phyloP scores from a whole-genome alignment of 2,113 vertebrate genomes.

The Setophaga petechia region DNA sequence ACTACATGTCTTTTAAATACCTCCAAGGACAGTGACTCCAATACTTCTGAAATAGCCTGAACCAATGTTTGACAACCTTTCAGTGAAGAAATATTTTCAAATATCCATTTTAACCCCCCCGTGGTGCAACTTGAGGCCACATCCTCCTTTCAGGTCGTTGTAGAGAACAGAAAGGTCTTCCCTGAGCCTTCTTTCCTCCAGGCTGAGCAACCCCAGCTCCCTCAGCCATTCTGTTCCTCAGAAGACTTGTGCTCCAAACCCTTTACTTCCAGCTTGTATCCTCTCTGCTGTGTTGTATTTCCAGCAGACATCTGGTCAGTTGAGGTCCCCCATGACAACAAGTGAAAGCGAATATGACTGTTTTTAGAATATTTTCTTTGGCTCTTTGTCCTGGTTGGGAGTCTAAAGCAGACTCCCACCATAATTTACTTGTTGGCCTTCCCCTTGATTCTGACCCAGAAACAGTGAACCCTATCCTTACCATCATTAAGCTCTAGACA shows the following conservation, averaged over 20 bases:
- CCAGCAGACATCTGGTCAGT: neutral
- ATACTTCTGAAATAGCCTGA: neutral
- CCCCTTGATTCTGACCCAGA: neutral
- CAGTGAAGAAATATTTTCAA: neutral
- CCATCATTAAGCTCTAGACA: neutral
- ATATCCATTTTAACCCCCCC: neutral
- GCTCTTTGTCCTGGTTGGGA: neutral
- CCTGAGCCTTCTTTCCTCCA: neutral
- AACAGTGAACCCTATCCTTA: neutral
- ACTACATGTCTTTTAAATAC: neutral
- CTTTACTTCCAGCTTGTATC: neutral
- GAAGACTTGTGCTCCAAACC: neutral
- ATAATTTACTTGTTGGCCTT: neutral
- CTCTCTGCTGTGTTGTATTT: neutral
- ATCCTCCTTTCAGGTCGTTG: neutral
- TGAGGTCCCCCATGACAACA: neutral
- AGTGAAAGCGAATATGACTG: rapidly evolving
- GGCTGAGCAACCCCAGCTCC: neutral
- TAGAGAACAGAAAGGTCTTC: neutral
- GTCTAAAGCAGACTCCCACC: neutral
- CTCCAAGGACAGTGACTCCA: neutral
- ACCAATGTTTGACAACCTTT: neutral
- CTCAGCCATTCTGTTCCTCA: neutral
- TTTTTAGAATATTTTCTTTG: neutral
- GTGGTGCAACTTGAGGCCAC: neutral